phyloP scores from a whole-genome alignment of 2,113 vertebrate genomes.

The Sylvicapra grimmia region DNA sequence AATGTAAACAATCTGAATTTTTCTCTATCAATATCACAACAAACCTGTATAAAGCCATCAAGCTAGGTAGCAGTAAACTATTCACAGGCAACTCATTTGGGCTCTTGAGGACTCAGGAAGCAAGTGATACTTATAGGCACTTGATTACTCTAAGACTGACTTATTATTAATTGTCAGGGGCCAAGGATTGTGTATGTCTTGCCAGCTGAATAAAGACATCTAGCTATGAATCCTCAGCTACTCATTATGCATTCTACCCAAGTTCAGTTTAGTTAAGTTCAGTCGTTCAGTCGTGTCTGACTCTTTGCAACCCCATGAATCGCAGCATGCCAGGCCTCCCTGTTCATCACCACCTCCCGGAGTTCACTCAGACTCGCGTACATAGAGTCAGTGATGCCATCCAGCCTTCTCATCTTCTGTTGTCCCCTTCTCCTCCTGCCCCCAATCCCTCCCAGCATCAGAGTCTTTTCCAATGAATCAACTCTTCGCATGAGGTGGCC shows the following conservation, averaged over 20 bases:
- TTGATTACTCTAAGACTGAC: background rate
- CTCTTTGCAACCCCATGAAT: no score
- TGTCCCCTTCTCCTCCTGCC: no score
- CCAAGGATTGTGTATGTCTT: background rate
- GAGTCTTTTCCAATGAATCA: no score
- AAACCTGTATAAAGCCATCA: background rate
- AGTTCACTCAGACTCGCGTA: accelerated
- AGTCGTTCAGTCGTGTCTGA: accelerated
- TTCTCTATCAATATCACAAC: background rate
- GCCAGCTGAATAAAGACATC: conserved; percentile 32
- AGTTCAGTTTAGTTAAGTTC: no score
- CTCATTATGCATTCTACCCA: background rate
- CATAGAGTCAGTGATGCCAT: no score
- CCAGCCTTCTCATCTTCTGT: no score
- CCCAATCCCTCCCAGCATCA: no score
- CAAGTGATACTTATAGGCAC: background rate
- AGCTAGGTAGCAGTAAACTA: background rate
- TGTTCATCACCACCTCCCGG: no score
- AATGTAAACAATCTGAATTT: background rate
- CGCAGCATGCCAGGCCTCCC: no score
- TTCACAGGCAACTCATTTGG: background rate
- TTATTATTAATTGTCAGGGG: conserved; percentile 45
- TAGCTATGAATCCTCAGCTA: background rate
- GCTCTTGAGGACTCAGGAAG: background rate
- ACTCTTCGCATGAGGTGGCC: no score